Evolutionary conservation across 2,888 invertebrate species (phyloP).

Genomic region (Drosophila multiciliata): DNA sequence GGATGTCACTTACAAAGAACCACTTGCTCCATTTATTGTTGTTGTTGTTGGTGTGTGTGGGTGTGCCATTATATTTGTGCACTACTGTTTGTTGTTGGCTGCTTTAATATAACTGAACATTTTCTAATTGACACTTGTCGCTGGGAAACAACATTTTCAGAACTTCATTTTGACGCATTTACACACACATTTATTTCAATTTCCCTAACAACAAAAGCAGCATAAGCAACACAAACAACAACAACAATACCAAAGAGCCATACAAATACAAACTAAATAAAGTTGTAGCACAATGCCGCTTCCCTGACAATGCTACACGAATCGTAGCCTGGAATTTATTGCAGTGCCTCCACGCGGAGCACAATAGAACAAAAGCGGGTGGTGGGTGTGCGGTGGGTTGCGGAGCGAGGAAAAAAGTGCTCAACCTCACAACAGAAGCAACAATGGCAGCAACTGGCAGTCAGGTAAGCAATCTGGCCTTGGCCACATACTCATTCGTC

Average conservation of each 20-base stretch:
- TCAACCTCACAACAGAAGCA: constrained; percentile 19
- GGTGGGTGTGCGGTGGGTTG: neutral
- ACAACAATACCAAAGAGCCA: constrained; percentile 39
- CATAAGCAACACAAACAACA: constrained; percentile 33
- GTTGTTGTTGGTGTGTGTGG: constrained; percentile 11
- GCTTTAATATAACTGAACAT: constrained; percentile 73
- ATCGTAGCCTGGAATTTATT: constrained; percentile 68
- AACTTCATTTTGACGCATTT: constrained; percentile 83
- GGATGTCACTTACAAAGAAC: constrained; percentile 38
- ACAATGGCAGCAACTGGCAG: constrained; percentile 27
- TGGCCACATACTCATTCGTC: constrained; percentile 28
- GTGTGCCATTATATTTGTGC: constrained; percentile 34
- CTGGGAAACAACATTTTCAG: constrained; percentile 70
- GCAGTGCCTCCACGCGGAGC: constrained; percentile 40
- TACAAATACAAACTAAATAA: constrained; percentile 49
- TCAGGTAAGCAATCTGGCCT: constrained; percentile 59
- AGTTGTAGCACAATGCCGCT: constrained; percentile 65
- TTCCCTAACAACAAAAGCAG: constrained; percentile 65
- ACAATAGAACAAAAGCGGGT: constrained; percentile 3
- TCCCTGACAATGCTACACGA: constrained; percentile 61
- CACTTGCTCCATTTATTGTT: constrained; percentile 47
- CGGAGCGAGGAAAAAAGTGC: constrained; percentile 27
- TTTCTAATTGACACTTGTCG: constrained; percentile 75
- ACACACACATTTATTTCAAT: constrained; percentile 83
- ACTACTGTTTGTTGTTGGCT: constrained; percentile 34